A percentile compares a stretch with the other conserved stretches of the same genome.
Conservation (phyloP, 2,797 vertebrate species). For the Sebastolobus alascanus region DNA sequence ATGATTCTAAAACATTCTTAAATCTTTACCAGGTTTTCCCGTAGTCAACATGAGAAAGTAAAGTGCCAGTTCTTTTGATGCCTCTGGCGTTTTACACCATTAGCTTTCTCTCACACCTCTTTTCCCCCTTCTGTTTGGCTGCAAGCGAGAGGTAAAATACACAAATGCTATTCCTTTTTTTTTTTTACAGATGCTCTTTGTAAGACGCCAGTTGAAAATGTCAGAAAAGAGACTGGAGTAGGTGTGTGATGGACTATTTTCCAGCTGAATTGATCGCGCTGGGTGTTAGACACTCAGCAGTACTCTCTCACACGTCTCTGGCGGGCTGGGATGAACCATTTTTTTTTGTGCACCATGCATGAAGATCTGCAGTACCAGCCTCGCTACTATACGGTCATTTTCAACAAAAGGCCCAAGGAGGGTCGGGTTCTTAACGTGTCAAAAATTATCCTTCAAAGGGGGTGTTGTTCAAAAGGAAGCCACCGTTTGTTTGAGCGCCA, state of each 20-base stretch:
- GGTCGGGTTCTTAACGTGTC: slow-evolving; percentile 41
- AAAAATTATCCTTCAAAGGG: slow-evolving; percentile 58
- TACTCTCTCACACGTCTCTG: slow-evolving; percentile 29
- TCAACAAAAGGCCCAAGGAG: slow-evolving; percentile 27
- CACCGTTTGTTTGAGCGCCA: slow-evolving; percentile 51
- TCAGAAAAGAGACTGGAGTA: slow-evolving; percentile 21
- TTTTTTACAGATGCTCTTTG: slow-evolving; percentile 37
- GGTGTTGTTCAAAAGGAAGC: slow-evolving; percentile 48
- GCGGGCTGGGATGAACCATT: slow-evolving; percentile 28
- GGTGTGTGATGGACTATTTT: slow-evolving; percentile 59
- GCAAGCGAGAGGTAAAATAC: slow-evolving; percentile 21
- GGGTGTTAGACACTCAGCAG: slow-evolving; percentile 38
- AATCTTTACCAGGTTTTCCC: slow-evolving; percentile 24
- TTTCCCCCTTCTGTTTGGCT: slow-evolving; percentile 1
- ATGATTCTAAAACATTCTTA: slow-evolving; percentile 11
- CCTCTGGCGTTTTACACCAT: slow-evolving; percentile 22
- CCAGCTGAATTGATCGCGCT: slow-evolving; percentile 46
- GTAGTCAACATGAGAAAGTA: slow-evolving; percentile 13
- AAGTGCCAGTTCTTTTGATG: slow-evolving; percentile 21
- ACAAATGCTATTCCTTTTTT: slow-evolving; percentile 31
- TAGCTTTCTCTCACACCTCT: slow-evolving; percentile 30
- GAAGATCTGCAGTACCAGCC: background rate
- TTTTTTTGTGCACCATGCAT: slow-evolving; percentile 4
- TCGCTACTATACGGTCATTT: slow-evolving; percentile 12
- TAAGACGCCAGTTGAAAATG: slow-evolving; percentile 33